Percentiles rank a stretch among this genome's conserved stretches.
phyloP scores from a whole-genome alignment of 1,140 invertebrate genomes.

The Gonatopus flavifemur region DNA sequence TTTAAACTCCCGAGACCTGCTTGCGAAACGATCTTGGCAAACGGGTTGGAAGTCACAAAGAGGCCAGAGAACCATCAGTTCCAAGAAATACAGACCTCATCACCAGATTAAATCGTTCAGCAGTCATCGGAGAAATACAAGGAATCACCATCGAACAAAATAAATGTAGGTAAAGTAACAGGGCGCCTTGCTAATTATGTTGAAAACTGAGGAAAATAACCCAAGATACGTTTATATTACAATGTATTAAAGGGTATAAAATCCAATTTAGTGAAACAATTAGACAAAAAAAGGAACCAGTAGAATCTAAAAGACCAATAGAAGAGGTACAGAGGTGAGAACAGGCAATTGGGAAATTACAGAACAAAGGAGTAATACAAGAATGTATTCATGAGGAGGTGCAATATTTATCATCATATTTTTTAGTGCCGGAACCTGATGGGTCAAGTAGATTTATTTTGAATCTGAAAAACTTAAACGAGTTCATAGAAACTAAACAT shows the following conservation, averaged over 20 bases:
- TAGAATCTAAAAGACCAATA: background rate
- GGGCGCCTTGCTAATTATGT: too few relatives aligned
- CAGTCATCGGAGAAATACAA: too few relatives aligned
- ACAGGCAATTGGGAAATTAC: background rate
- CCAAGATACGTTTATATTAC: background rate
- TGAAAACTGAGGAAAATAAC: background rate
- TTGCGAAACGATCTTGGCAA: too few relatives aligned
- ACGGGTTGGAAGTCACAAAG: too few relatives aligned
- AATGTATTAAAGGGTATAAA: background rate
- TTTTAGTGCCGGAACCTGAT: slow-evolving; percentile 23
- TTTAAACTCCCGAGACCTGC: too few relatives aligned
- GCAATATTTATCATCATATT: slow-evolving; percentile 14
- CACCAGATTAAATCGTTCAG: too few relatives aligned
- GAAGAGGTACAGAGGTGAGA: background rate
- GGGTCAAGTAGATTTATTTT: slow-evolving; percentile 25
- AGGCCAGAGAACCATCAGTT: too few relatives aligned
- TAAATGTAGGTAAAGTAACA: too few relatives aligned
- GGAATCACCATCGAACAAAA: too few relatives aligned
- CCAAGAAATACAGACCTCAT: too few relatives aligned
- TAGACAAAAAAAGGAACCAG: background rate
- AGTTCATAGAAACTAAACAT: slow-evolving; percentile 24
- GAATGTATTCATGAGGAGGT: background rate
- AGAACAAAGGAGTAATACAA: background rate
- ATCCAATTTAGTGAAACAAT: background rate
- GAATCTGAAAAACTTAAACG: slow-evolving; percentile 29